These are phyloP conservation scores for Orthonychiurus folsomi DNA, from an alignment of 2,888 invertebrate genomes.

Conservation along the genomic window DNA sequence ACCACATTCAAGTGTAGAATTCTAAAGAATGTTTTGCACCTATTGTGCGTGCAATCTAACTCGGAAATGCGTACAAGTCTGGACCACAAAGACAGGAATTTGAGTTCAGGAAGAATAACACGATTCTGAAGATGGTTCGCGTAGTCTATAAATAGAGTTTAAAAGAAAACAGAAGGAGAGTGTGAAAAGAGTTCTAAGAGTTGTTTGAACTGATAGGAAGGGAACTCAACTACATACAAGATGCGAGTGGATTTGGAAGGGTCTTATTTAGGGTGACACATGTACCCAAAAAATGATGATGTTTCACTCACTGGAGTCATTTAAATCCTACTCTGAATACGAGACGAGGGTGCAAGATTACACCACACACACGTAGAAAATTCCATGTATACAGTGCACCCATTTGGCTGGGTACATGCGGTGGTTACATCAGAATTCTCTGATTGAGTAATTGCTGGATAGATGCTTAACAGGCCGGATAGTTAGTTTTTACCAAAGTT, in stretches of 20 bases:
- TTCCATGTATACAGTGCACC: no score
- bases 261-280: slow-evolving; percentile 1
- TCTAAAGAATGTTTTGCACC: no score
- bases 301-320: background rate
- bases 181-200: background rate
- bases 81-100: background rate
- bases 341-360: no score
- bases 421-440: no score
- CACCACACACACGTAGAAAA: no score
- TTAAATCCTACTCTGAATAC: slow-evolving; percentile 1
- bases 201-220: background rate
- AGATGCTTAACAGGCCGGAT: no score
- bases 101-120: background rate
- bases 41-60: no score
- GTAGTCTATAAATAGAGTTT: background rate
- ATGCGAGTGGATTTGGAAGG: background rate
- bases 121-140: background rate
- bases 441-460: no score
- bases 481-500: no score
- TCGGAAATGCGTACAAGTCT: background rate
- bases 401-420: no score
- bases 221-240: background rate
- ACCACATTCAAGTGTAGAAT: no score
- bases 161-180: background rate
- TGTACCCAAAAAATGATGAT: background rate